Percentiles rank a stretch among this genome's conserved stretches.
These are phyloP conservation scores for Galaxias olidus DNA, from an alignment of 2,797 vertebrate species.

Conservation along the genomic window DNA sequence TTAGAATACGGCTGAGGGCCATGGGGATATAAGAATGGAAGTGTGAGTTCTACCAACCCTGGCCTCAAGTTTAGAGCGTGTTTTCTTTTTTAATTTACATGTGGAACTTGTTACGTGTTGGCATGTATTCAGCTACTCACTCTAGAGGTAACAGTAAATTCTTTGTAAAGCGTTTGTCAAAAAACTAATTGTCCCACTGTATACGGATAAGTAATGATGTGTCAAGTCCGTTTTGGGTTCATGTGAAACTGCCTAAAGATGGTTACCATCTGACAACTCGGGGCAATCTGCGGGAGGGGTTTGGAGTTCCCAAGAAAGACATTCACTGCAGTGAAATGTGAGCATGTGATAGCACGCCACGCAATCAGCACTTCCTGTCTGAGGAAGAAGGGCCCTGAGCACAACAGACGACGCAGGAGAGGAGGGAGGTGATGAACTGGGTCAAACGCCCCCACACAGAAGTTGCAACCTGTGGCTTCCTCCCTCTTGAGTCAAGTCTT, in stretches of 20 bases:
- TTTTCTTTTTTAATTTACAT: too few relatives aligned
- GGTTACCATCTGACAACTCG: constrained; percentile 24
- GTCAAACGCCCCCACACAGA: constrained; percentile 31
- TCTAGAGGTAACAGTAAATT: too few relatives aligned
- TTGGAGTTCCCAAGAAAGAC: constrained; percentile 32
- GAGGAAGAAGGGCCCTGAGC: constrained; percentile 34
- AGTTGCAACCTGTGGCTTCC: neutral
- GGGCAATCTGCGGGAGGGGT: constrained; percentile 11
- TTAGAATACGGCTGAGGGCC: too few relatives aligned
- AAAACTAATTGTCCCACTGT: too few relatives aligned
- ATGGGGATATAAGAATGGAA: too few relatives aligned
- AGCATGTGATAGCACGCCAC: constrained; percentile 52
- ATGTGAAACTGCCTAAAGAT: neutral
- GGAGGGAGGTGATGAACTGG: constrained; percentile 34
- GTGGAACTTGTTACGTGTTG: too few relatives aligned
- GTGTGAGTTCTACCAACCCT: too few relatives aligned
- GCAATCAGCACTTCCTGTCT: constrained; percentile 52
- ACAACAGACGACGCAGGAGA: neutral
- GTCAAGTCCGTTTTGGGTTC: too few relatives aligned
- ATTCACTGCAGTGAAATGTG: constrained; percentile 32
- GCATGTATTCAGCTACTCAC: too few relatives aligned
- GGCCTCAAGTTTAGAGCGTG: too few relatives aligned
- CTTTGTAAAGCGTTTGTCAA: too few relatives aligned
- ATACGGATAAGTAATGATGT: too few relatives aligned
- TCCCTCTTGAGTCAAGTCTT: constrained; percentile 6